Evolutionary conservation across 2,113 vertebrate species (phyloP).

Genomic region (Climacteris rufus): DNA sequence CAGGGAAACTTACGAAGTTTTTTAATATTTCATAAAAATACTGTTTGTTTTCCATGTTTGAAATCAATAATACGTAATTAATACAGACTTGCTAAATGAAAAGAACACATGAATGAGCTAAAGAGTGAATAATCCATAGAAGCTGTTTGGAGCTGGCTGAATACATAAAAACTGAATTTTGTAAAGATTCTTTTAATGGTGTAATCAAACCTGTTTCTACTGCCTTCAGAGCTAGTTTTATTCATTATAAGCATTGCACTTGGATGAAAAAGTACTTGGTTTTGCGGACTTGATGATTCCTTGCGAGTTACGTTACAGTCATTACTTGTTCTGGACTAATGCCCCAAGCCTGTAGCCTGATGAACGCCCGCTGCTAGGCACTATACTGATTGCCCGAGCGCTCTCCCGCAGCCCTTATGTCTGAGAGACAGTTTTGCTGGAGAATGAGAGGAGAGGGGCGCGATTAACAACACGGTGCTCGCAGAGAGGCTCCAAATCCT

Average conservation of each 20-base stretch:
- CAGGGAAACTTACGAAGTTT: neutral
- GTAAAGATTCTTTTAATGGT: neutral
- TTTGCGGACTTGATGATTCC: neutral
- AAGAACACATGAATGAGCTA: neutral
- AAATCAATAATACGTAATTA: neutral
- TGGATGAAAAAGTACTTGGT: neutral
- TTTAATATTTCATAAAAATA: neutral
- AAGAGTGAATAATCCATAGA: neutral
- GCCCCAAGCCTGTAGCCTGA: neutral
- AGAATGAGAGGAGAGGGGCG: rapidly evolving
- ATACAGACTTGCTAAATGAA: neutral
- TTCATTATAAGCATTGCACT: neutral
- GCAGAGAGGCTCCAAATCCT: rapidly evolving
- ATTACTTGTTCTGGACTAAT: neutral
- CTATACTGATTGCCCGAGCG: neutral
- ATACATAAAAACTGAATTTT: neutral
- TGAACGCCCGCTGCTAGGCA: neutral
- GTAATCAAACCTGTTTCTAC: neutral
- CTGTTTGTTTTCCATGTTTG: neutral
- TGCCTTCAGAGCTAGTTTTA: neutral
- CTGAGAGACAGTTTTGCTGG: no score
- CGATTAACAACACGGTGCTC: rapidly evolving
- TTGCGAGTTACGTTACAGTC: neutral
- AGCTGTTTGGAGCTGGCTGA: neutral
- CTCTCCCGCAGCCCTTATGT: neutral